Base-by-base conservation (phyloP, 2,797 vertebrate genomes). In the Podargus strigoides region DNA sequence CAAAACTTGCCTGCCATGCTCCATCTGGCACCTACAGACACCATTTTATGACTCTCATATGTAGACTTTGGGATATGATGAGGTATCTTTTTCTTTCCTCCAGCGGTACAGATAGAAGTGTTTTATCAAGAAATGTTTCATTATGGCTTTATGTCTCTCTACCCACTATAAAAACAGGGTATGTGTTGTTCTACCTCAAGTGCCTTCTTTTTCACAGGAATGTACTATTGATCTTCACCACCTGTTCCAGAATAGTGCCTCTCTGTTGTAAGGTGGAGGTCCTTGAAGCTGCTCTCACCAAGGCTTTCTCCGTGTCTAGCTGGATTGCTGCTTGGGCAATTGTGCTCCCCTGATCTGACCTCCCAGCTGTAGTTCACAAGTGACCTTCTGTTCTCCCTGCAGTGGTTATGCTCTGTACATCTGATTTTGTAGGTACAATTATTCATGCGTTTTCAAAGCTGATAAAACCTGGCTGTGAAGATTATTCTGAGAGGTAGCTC, bases 361-460 rank as follows among this genome's bases (percentile, higher is more conserved):
- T 92, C 79, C 36, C 68, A 18, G 47, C 70, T 89, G 52, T 12
- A 41, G 36, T 26, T 91, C 55, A 30, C 2, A 3, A 62, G 59
- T 66, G 80, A 82, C 84, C 41, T 86, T 81, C 72, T 75, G 3
- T 72, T 53, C 56, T 89, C 32, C 28, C 42, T 41, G 69, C 44
- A 0, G 7, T 18, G 63, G 23, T 64, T 83, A 13, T 1, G 0
- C 67, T 42, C 44, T 2, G 2, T 49, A 32, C 34, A 2, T 60
- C 85, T 58, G 41, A 37, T 74, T 49, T 21, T 37, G 9, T 58
- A 42, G 14, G 3, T 68, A 49, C 30, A 41, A 39, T 50, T 80
- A 36, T n/a, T 70, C 37, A 1, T 60, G 46, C 17, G 0, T 82
- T 66, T 60, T 52, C 39, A 27, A 52, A 79, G 27, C 56, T 60